Percentiles rank a stretch among this genome's conserved stretches.
Conservation (phyloP, 92 coral and sea anemone genomes). For the Phenganax stokvisi region DNA sequence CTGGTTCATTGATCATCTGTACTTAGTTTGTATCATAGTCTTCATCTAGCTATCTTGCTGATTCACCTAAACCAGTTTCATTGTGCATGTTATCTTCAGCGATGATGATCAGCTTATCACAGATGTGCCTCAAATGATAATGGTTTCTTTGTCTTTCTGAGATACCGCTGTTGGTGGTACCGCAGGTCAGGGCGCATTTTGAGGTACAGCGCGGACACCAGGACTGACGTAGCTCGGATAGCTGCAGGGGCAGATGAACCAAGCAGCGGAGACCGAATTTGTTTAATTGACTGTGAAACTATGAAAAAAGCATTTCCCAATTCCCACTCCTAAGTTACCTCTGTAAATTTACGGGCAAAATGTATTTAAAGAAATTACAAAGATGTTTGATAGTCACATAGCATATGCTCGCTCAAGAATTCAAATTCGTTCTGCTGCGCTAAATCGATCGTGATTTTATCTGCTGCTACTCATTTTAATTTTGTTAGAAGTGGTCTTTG, state of each 20-base stretch:
- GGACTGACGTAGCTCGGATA: background rate
- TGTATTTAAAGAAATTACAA: too few relatives aligned
- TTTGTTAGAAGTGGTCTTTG: conserved; percentile 11
- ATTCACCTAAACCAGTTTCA: background rate
- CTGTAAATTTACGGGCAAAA: too few relatives aligned
- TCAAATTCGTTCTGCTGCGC: too few relatives aligned
- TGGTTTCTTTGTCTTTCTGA: conserved; percentile 1
- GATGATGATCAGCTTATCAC: background rate
- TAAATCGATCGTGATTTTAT: background rate
- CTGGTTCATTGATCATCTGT: too few relatives aligned
- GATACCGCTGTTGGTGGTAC: background rate
- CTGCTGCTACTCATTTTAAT: conserved; percentile 2
- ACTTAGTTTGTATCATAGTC: too few relatives aligned
- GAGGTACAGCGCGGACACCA: background rate
- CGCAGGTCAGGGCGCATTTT: background rate
- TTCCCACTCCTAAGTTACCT: background rate
- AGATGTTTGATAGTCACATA: too few relatives aligned
- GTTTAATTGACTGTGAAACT: background rate
- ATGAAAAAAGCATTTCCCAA: background rate
- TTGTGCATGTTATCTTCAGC: background rate
- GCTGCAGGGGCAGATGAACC: background rate
- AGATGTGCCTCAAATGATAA: background rate
- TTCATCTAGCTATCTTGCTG: too few relatives aligned
- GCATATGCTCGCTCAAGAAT: too few relatives aligned
- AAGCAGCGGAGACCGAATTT: background rate